Conservation (phyloP, 2,888 invertebrate genomes). For the Anodontia alba region DNA sequence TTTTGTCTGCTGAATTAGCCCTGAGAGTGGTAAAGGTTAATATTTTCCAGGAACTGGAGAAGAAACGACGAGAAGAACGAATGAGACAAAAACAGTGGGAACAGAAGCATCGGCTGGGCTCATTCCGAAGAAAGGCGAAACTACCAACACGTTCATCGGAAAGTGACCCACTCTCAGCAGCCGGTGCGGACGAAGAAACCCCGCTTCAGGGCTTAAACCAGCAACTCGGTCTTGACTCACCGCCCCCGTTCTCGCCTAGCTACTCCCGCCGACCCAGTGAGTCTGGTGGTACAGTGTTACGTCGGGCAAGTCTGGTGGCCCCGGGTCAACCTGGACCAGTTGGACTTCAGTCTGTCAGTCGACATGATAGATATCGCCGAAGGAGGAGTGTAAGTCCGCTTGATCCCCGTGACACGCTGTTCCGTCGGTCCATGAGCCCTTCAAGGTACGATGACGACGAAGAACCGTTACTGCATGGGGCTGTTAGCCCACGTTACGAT, state of each 20-base stretch:
- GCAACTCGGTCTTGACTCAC: constrained; percentile 27
- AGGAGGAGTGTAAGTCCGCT: constrained; percentile 72
- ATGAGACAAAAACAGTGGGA: constrained; percentile 83
- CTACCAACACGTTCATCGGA: constrained; percentile 66
- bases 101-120: constrained; percentile 80
- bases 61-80: constrained; percentile 82
- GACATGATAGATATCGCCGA: constrained; percentile 64
- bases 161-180: constrained; percentile 37
- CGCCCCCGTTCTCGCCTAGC: constrained; percentile 40
- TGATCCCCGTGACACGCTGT: constrained; percentile 54
- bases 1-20: too few species aligned
- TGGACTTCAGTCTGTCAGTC: constrained; percentile 32
- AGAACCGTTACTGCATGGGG: constrained; percentile 68
- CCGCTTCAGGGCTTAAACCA: constrained; percentile 28
- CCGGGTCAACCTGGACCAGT: constrained; percentile 13
- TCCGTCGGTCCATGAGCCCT: constrained; percentile 68
- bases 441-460: constrained; percentile 74
- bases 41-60: constrained; percentile 83
- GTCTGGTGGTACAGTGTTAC: constrained; percentile 45
- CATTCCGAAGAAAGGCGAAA: constrained; percentile 76
- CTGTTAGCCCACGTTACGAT: constrained; percentile 72
- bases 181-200: constrained; percentile 28
- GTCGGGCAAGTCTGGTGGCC: constrained; percentile 51
- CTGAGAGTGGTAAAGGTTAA: too few species aligned
- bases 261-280: constrained; percentile 51